Percentiles rank a stretch among this genome's conserved stretches.
Conservation (phyloP, 1,140 invertebrate species). For the Oryzaephilus surinamensis region DNA sequence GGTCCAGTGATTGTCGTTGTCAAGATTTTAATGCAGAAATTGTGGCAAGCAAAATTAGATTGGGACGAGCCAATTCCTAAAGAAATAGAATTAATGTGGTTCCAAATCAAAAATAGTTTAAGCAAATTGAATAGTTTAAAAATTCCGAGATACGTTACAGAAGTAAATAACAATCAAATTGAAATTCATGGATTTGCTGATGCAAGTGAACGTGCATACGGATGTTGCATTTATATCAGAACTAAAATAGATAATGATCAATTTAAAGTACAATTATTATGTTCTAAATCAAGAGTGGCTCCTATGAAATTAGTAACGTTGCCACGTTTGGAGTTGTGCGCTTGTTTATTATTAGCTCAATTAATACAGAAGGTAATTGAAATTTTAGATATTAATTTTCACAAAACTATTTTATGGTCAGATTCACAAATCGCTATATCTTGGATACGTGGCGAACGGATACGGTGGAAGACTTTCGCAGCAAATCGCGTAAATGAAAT, state of each 20-base stretch:
- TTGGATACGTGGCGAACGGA: constrained; percentile 7
- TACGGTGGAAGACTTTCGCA: background rate
- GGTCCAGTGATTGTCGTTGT: constrained; percentile 29
- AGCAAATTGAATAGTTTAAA: constrained; percentile 4
- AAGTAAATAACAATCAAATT: constrained; percentile 10
- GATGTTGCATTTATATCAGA: constrained; percentile 21
- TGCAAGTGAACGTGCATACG: constrained; percentile 23
- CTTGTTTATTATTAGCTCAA: constrained; percentile 16
- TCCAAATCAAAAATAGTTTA: constrained; percentile 15
- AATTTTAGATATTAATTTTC: background rate
- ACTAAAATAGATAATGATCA: constrained; percentile 2
- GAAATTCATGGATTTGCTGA: constrained; percentile 27
- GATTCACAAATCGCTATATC: constrained; percentile 9
- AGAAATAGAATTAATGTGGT: constrained; percentile 12
- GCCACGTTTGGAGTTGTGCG: constrained; percentile 26
- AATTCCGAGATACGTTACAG: constrained; percentile 13
- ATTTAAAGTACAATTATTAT: constrained; percentile 7
- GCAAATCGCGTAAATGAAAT: constrained; percentile 5
- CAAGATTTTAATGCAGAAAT: constrained; percentile 37
- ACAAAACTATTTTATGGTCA: constrained; percentile 6
- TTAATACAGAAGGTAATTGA: constrained; percentile 7
- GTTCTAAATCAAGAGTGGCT: constrained; percentile 24
- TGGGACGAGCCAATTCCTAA: constrained; percentile 36
- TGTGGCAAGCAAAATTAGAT: constrained; percentile 31
- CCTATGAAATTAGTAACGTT: constrained; percentile 23